Evolutionary conservation across 1,140 invertebrate species (phyloP), one percentile per base, ranked within the genome.

Genomic region (Hestina assimilis): DNA sequence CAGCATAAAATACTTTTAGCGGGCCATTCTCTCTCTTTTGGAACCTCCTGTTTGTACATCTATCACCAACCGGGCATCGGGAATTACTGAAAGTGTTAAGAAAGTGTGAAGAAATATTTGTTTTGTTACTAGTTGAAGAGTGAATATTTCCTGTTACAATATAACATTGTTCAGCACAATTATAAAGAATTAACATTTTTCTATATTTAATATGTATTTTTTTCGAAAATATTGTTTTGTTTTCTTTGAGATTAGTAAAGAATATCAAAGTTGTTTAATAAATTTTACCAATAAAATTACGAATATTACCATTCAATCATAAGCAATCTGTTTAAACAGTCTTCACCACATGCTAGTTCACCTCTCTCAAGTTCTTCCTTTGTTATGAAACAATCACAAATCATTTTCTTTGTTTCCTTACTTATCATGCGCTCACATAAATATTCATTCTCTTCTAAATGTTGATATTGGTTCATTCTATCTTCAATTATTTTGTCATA

Each of bases 271-370:
- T 15, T 0, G 17, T 15, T 11, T 35, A 35, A 15, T 15, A 35
- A 6, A 8, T 2, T 0, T 3, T 41, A 41, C 15, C 1, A 55
- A 61, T 14, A n/a, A n/a, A n/a, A n/a, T n/a, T n/a, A n/a, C n/a
- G n/a, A 48, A 48, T 23, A 80, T 90, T 91, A 96, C 96, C 98
- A 99, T 93, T 99, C 98, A 81, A 99, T 99, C 94, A 99, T 97
- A 3, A 99, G 92, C 79, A 99, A 92, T 79, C 97, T 93, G 90
- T 99, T 99, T 3, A 99, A 91, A 89, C 98, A 99, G 86, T 99
- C 97, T 75, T 97, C 96, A 0, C 96, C 96, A 89, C 98, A 99
- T 23, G 96, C 96, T 19, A 93, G 87, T 81, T 97, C 94, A 1
- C 96, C 96, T 56, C 93, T 88, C 23, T 92, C 91, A 52, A 96